Evolutionary conservation across 2,113 vertebrate species (phyloP).

Genomic region (Rhinopomastus cyanomelas): DNA sequence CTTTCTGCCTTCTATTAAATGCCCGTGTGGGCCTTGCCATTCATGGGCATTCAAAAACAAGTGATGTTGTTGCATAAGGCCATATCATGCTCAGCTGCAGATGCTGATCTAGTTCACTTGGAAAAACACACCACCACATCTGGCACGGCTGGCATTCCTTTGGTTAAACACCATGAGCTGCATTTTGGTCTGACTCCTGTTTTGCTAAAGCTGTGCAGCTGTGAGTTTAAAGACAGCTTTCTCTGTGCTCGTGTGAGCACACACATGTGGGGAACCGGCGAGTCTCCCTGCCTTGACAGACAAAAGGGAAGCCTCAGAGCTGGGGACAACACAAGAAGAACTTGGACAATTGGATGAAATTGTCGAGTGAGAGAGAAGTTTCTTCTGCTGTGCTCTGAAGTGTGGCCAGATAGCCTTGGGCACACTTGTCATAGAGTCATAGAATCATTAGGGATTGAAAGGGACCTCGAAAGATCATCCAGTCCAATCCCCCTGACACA

Average conservation of each 20-base stretch:
- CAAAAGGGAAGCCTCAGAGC: neutral
- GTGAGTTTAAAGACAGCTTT: neutral
- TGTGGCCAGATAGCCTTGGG: neutral
- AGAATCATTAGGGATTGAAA: too few relatives aligned
- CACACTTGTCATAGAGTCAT: too few relatives aligned
- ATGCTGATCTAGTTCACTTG: neutral
- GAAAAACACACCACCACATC: constrained; percentile 20
- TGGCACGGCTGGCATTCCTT: constrained; percentile 15
- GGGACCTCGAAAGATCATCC: too few relatives aligned
- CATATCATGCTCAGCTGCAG: neutral
- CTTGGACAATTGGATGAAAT: neutral
- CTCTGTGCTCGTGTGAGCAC: neutral
- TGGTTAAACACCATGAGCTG: constrained; percentile 31
- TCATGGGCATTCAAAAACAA: constrained; percentile 16
- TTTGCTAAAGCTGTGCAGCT: constrained; percentile 29
- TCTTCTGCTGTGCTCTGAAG: neutral
- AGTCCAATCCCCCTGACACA: too few relatives aligned
- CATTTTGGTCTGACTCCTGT: constrained; percentile 33
- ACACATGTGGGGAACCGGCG: neutral
- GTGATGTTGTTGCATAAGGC: constrained; percentile 13
- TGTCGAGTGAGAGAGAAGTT: neutral
- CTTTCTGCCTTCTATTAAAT: neutral
- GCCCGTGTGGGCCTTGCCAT: neutral
- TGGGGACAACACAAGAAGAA: neutral
- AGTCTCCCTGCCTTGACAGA: neutral